Evolutionary conservation across 1,140 invertebrate species (phyloP), one percentile per base, ranked within the genome.

Genomic region (Camponotus pennsylvanicus): DNA sequence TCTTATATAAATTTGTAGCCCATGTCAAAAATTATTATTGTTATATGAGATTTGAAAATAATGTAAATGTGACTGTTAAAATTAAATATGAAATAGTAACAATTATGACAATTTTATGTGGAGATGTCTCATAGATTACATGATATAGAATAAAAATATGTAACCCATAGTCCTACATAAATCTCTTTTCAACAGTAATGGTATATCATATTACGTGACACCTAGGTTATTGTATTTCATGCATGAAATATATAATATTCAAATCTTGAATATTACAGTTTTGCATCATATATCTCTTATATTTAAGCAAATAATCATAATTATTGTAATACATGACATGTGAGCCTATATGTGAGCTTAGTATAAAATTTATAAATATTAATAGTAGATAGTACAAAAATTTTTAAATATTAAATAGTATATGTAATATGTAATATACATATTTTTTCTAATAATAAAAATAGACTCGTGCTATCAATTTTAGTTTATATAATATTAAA

Each of bases 181-280:
- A 80, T 90, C 85, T 88, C 87, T 85, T 85, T 59, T 91, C 73
- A 82, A 88, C 91, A 88, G 18, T 69, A 90, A 91, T 85, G 89
- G 91, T 83, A 93, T 90, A 77, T 86, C 91, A 93, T 93, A 93
- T 82, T 73, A 32, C 55, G 2, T 82, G 75, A 89, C 63, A 90
- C 61, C 76, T 83, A 88, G 85, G 76, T 89, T 93, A 93, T 87
- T 80, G 85, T 91, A 86, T 92, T 93, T 94, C 93, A 93, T 90
- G 90, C 90, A 79, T 92, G 69, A 92, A 91, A 92, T 73, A 18
- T 66, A 11, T 42, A 32, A 61, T 8, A 2, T 59, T 59, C 27
- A 52, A 52, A 55, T 71, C 37, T 73, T 34, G 18, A 32, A 59
- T 45, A 45, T 21, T 45, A 45, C 0, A 40, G 8, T 34, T 32